A percentile compares a stretch with the other conserved stretches of the same genome.
Evolutionary conservation across 2,113 vertebrate genomes (phyloP).

Genomic region (Aix galericulata): DNA sequence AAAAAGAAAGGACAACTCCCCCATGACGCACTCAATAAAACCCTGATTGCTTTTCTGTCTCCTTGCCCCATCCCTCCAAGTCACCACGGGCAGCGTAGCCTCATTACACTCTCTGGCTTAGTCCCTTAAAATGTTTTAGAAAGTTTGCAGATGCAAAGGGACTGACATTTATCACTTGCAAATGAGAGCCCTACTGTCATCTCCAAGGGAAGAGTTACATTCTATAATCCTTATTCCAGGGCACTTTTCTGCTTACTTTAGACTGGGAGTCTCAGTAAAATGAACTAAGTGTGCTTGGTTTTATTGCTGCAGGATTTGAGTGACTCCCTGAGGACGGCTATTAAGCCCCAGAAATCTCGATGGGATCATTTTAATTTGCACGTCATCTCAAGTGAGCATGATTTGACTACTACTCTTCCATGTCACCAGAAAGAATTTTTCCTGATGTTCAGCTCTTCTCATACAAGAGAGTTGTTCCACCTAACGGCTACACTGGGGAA

Average conservation of each 20-base stretch:
- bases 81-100: neutral
- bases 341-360: neutral
- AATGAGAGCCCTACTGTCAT: conserved; percentile 27
- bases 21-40: neutral
- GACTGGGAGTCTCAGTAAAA: neutral
- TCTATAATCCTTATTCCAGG: neutral
- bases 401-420: neutral
- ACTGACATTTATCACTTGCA: conserved; percentile 77
- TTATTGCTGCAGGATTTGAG: neutral
- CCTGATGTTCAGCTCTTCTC: neutral
- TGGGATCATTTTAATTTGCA: neutral
- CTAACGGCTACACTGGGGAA: neutral
- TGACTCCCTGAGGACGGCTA: neutral
- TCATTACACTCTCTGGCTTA: conserved; percentile 29
- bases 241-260: neutral
- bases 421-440: neutral
- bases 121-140: conserved; percentile 71
- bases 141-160: conserved; percentile 77
- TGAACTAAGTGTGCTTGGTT: neutral
- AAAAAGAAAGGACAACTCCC: neutral
- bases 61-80: neutral
- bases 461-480: neutral
- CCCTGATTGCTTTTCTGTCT: neutral
- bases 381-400: neutral
- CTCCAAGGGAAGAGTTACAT: neutral